Conservation (phyloP, 2,113 vertebrate species). For the Cinclus mexicanus region DNA sequence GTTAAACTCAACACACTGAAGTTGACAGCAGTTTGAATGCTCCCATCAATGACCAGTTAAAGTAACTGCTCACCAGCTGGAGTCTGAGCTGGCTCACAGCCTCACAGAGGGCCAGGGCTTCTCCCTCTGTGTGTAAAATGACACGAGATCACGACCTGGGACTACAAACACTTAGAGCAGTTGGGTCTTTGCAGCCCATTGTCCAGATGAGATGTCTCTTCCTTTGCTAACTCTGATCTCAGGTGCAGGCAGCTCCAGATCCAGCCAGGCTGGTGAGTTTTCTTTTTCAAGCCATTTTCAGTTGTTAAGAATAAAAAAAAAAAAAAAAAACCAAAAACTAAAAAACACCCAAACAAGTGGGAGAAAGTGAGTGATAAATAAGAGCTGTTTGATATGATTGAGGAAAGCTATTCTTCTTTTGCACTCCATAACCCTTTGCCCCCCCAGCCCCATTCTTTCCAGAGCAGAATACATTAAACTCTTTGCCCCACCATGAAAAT, state of each 20-base stretch:
- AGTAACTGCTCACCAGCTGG: background rate
- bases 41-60: background rate
- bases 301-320: background rate
- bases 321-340: background rate
- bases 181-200: background rate
- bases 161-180: background rate
- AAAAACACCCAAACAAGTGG: background rate
- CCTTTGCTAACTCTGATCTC: background rate
- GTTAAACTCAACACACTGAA: background rate
- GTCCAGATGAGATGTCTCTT: background rate
- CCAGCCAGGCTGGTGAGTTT: background rate
- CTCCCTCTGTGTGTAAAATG: background rate
- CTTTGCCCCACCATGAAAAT: fast-evolving
- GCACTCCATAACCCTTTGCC: background rate
- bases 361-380: background rate
- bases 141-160: background rate
- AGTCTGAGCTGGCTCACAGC: background rate
- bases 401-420: background rate
- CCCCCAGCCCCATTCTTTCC: background rate
- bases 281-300: background rate
- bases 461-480: background rate
- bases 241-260: background rate
- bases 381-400: background rate
- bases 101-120: background rate
- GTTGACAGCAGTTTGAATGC: background rate